A percentile compares a stretch with the other conserved stretches of the same genome.
phyloP scores from a whole-genome alignment of 2,113 vertebrate genomes.

The Brienomyrus brachyistius region DNA sequence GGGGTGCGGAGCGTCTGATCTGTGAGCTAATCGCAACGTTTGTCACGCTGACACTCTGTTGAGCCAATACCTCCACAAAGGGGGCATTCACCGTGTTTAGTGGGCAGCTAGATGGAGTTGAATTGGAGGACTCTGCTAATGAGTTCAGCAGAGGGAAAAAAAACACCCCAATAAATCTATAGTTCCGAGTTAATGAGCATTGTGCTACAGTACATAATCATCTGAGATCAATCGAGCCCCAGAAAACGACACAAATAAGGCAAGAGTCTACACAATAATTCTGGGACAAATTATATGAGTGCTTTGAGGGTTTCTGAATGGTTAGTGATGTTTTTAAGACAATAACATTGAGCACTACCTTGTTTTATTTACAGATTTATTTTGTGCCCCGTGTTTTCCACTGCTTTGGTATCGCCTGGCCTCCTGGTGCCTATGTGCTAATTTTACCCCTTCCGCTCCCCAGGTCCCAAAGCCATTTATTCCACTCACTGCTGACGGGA shows the following conservation, averaged over 20 bases:
- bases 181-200: constrained; percentile 16
- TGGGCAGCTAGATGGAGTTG: not conserved
- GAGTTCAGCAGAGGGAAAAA: not conserved
- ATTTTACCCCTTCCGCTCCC: constrained; percentile 53
- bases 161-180: not conserved
- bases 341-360: not conserved
- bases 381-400: not conserved
- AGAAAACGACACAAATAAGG: not conserved
- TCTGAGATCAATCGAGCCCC: constrained; percentile 1
- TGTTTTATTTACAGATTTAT: not conserved
- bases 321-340: not conserved
- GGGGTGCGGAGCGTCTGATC: not conserved
- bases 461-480: constrained; percentile 68
- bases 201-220: constrained; percentile 7
- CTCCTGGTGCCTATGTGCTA: constrained; percentile 39
- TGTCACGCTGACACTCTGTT: not conserved
- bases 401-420: not conserved
- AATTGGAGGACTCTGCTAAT: constrained; percentile 9
- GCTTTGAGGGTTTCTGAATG: not conserved
- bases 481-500: constrained; percentile 54
- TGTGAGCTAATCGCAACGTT: not conserved
- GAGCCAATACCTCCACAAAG: not conserved
- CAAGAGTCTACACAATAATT: not conserved
- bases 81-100: not conserved
- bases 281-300: not conserved